Conservation (phyloP, 1,140 invertebrate species). For the Popillia japonica region DNA sequence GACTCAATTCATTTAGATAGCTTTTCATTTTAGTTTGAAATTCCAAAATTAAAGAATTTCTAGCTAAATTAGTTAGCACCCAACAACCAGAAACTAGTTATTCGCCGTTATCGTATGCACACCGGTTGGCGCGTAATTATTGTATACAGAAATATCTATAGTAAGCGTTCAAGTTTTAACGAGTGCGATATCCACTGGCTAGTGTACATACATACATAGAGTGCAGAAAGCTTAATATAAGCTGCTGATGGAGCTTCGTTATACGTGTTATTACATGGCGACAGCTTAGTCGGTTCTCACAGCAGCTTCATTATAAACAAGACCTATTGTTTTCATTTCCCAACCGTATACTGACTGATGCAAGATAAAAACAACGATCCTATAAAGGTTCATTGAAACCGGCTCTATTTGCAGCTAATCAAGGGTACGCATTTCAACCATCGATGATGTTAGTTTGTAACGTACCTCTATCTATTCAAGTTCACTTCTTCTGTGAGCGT, state of each 20-base stretch:
- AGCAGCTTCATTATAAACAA: conserved; percentile 46
- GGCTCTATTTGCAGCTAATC: not conserved
- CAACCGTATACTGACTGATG: not conserved
- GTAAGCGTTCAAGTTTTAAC: conserved; percentile 47
- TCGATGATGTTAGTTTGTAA: not conserved
- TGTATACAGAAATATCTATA: conserved; percentile 38
- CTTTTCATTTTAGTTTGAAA: not conserved
- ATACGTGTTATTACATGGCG: conserved; percentile 46
- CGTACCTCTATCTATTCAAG: not conserved
- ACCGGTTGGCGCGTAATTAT: conserved; percentile 37
- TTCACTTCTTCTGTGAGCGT: not conserved
- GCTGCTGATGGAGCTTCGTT: conserved; percentile 45
- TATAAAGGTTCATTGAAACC: not conserved
- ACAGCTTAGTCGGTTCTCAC: conserved; percentile 44
- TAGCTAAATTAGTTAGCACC: not conserved
- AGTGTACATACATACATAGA: not conserved
- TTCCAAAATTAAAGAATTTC: conserved; percentile 13
- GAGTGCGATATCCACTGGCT: conserved; percentile 44
- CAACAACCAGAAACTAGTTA: conserved; percentile 5
- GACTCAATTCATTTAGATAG: not conserved
- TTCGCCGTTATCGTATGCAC: conserved; percentile 27
- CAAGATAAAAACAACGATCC: conserved; percentile 14
- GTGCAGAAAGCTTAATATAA: conserved; percentile 44
- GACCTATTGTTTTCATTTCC: conserved; percentile 35
- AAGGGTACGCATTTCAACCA: not conserved